Base-by-base conservation (phyloP, 2,888 invertebrate species). In the Callosobruchus maculatus region DNA sequence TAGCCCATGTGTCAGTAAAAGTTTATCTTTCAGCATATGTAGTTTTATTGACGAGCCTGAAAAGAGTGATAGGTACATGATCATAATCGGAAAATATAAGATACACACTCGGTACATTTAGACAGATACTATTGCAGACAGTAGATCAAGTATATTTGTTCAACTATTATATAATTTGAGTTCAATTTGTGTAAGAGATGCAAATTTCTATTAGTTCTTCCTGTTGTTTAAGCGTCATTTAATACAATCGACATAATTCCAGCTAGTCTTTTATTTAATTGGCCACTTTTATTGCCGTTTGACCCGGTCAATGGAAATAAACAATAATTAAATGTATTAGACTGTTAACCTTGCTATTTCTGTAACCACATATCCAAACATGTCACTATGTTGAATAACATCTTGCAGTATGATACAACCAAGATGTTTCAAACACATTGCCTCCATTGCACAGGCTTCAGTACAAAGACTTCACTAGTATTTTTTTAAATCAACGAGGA, bases 121-220 rank as follows among this genome's bases (percentile, higher is more conserved):
- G 49, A n/a, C n/a, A n/a, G n/a, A 49, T 49, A 49, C 18, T 13
- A 7, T 26, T 26, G 49, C 49, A 49, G 49, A 18, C 18, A 49
- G 13, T 26, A 7, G 26, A 26, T 26, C 26, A 26, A 26, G 26
- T 49, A 3, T 13, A 49, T 49, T 49, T 49, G 13, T 49, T 49
- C 3, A 49, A 49, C 49, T 68, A 21, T 68, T 21, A 68, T 21
- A 21, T 68, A 68, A 68, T 68, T 68, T 21, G 21, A 22, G 21
- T 68, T 18, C 21, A 68, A 68, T 68, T 68, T n/a, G 22, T 68
- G 22, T 73, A 76, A 76, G 76, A 83, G 81, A 84, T 82, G 82
- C 83, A 82, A 83, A 84, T 82, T 80, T 83, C 81, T 83, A 84
- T 84, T 83, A 81, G 81, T 78, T 80, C 83, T 83, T 84, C 84